Percentiles rank a stretch among this genome's conserved stretches.
Conservation (phyloP, 1,140 invertebrate species). For the Zaprionus ornatus region DNA sequence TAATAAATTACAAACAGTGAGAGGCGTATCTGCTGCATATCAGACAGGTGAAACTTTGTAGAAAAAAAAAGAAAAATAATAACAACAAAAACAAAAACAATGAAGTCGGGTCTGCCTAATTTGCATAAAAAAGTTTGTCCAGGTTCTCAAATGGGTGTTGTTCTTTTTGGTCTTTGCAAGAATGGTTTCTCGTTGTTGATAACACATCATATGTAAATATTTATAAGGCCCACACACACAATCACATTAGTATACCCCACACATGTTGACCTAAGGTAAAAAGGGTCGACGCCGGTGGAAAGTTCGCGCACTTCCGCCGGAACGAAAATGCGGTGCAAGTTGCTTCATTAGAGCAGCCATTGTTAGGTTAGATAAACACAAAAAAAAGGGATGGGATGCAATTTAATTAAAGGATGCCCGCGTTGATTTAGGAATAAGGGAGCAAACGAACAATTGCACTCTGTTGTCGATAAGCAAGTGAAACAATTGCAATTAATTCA, state of each 20-base stretch:
- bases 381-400: constrained; percentile 1
- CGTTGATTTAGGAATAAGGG: constrained; percentile 39
- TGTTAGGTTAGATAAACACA: constrained; percentile 55
- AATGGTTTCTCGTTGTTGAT: constrained; percentile 60
- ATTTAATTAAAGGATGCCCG: constrained; percentile 61
- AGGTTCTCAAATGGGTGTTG: constrained; percentile 9
- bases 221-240: constrained; percentile 8
- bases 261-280: constrained; percentile 55
- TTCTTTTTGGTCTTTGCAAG: constrained; percentile 24
- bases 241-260: not conserved
- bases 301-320: constrained; percentile 46
- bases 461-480: constrained; percentile 6
- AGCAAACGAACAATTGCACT: constrained; percentile 33
- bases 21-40: constrained; percentile 6
- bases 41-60: constrained; percentile 33
- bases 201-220: constrained; percentile 74
- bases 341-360: constrained; percentile 61
- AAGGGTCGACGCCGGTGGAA: constrained; percentile 34
- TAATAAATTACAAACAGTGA: constrained; percentile 13
- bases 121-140: constrained; percentile 54
- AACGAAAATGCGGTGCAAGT: constrained; percentile 48
- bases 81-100: constrained; percentile 13
- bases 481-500: constrained; percentile 10
- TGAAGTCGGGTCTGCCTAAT: constrained; percentile 48
- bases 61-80: not conserved